A percentile compares a stretch with the other conserved stretches of the same genome.
These are phyloP conservation scores for Rhincodon typus DNA, from an alignment of 2,797 vertebrate genomes.

Conservation along the genomic window DNA sequence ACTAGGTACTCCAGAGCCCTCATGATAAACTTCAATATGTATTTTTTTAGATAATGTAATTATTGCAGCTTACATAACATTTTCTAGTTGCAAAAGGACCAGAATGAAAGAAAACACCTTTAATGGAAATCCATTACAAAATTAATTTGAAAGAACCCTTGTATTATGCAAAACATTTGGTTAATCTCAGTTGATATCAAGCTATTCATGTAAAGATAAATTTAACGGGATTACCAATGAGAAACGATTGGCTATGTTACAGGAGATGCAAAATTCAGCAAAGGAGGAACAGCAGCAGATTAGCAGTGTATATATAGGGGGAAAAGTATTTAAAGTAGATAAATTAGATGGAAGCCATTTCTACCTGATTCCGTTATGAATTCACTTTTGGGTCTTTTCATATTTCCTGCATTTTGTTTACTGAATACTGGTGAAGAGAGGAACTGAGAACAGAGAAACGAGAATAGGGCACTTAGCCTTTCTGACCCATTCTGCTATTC, in stretches of 20 bases:
- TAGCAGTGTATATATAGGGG: not conserved
- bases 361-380: not conserved
- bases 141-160: not conserved
- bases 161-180: not conserved
- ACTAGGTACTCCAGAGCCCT: not conserved
- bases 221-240: not conserved
- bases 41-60: slow-evolving; percentile 16
- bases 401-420: not conserved
- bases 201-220: not conserved
- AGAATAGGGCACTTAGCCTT: not conserved
- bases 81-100: not conserved
- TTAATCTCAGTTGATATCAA: not conserved
- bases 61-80: not conserved
- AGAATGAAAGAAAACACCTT: not conserved
- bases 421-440: not conserved
- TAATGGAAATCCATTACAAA: not conserved
- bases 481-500: not conserved
- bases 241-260: not conserved
- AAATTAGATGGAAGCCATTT: not conserved
- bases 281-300: not conserved
- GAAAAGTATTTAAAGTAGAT: not conserved
- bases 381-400: not conserved
- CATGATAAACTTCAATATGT: not conserved
- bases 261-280: not conserved
- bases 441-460: no score